Evolutionary conservation across 2,888 invertebrate genomes (phyloP).

Genomic region (Brachypterus glaber): DNA sequence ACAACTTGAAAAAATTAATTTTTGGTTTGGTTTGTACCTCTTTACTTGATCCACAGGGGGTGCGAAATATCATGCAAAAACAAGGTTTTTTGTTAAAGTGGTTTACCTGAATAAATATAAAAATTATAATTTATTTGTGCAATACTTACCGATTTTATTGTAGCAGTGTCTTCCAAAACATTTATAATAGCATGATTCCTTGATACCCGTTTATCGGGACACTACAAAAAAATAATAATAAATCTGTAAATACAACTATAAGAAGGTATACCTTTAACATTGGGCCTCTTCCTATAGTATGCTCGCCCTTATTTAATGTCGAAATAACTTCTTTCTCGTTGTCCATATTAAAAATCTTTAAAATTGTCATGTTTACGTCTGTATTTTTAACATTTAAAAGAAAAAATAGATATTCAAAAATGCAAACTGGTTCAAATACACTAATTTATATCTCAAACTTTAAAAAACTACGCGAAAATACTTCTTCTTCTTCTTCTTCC

Average conservation of each 20-base stretch:
- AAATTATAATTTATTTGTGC: conserved; percentile 4
- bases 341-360: conserved; percentile 20
- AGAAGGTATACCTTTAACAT: conserved; percentile 21
- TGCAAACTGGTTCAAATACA: too few relatives aligned
- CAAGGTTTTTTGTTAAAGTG: too few relatives aligned
- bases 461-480: too few relatives aligned
- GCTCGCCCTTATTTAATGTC: conserved; percentile 20
- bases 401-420: not conserved
- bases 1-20: too few relatives aligned
- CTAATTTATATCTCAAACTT: too few relatives aligned
- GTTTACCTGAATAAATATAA: conserved; percentile 3
- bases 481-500: too few relatives aligned
- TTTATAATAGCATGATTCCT: conserved; percentile 44
- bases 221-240: conserved; percentile 33
- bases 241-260: conserved; percentile 1
- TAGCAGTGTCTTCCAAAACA: conserved; percentile 36
- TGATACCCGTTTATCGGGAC: conserved; percentile 46
- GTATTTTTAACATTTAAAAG: not conserved
- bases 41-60: too few relatives aligned
- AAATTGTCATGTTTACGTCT: conserved; percentile 4
- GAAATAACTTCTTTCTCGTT: conserved; percentile 14
- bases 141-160: conserved; percentile 39
- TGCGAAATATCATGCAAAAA: too few relatives aligned
- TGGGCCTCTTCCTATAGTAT: conserved; percentile 24
- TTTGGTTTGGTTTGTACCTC: conserved; percentile 7